Conservation (phyloP, 2,888 invertebrate genomes). For the Drosophila affinis region DNA sequence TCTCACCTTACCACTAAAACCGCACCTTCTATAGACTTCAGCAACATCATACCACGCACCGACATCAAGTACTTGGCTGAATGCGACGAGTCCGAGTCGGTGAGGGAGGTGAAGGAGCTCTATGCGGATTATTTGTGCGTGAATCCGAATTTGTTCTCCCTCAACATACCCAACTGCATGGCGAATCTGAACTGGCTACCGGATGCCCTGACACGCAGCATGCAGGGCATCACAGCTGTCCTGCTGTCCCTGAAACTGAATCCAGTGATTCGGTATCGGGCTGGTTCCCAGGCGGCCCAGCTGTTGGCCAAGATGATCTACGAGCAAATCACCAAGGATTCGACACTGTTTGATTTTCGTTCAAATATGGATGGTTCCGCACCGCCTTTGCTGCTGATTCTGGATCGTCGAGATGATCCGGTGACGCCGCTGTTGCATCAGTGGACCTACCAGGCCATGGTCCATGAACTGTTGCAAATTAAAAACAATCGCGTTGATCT, state of each 20-base stretch:
- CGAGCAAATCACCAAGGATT: conserved; percentile 94
- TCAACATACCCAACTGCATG: conserved; percentile 89
- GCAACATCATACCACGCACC: conserved; percentile 98
- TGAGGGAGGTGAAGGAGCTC: conserved; percentile 97
- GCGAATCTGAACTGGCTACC: conserved; percentile 91
- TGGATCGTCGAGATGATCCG: conserved; percentile 97
- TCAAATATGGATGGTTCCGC: conserved; percentile 86
- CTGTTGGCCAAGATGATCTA: conserved; percentile 93
- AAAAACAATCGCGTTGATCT: conserved; percentile 97
- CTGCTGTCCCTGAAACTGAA: conserved; percentile 95
- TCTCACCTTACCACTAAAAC: background rate
- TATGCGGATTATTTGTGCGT: conserved; percentile 98
- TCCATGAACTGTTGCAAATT: conserved; percentile 97
- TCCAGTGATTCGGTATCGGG: conserved; percentile 94
- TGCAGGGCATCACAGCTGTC: conserved; percentile 93
- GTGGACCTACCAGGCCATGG: conserved; percentile 99
- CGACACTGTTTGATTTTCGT: conserved; percentile 93
- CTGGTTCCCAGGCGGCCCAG: conserved; percentile 92
- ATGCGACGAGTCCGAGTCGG: conserved; percentile 98
- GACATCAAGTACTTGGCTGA: conserved; percentile 98
- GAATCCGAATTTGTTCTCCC: conserved; percentile 94
- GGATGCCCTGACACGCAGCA: conserved; percentile 90
- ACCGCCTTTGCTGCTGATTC: conserved; percentile 92
- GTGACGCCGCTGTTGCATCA: conserved; percentile 97
- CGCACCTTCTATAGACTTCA: conserved; percentile 91